Evolutionary conservation across 2,797 vertebrate species (phyloP).

Genomic region (Gallinago stenura): DNA sequence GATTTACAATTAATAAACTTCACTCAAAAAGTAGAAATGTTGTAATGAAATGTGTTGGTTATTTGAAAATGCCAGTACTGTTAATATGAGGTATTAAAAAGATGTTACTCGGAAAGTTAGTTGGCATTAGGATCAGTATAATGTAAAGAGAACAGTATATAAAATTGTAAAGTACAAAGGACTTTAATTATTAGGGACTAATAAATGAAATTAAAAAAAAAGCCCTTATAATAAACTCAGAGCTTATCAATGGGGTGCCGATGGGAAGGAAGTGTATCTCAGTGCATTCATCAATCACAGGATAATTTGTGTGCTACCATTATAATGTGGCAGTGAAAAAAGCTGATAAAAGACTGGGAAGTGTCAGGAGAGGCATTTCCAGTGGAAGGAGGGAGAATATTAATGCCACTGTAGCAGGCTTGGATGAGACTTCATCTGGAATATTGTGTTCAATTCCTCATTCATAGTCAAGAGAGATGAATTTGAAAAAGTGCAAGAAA

Average conservation of each 20-base stretch:
- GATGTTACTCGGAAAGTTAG: neutral
- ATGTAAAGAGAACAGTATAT: neutral
- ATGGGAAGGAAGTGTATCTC: slow-evolving; percentile 45
- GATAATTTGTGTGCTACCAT: slow-evolving; percentile 40
- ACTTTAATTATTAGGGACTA: neutral
- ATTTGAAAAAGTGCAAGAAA: slow-evolving; percentile 40
- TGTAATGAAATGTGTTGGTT: neutral
- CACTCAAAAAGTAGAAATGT: neutral
- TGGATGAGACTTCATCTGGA: slow-evolving; percentile 52
- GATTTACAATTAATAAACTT: neutral
- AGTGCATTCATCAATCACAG: slow-evolving; percentile 33
- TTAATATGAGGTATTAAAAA: neutral
- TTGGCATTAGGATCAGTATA: neutral
- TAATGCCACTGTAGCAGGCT: slow-evolving; percentile 27
- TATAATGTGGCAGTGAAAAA: slow-evolving; percentile 37
- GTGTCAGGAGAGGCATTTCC: slow-evolving; percentile 37
- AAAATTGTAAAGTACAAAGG: neutral
- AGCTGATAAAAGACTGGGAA: neutral
- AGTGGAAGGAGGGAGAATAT: slow-evolving; percentile 43
- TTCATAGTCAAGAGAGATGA: slow-evolving; percentile 46
- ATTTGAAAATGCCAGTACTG: neutral
- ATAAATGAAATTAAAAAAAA: neutral
- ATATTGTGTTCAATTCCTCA: slow-evolving; percentile 61
- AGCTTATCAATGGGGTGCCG: neutral
- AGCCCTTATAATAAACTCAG: neutral